A percentile compares a stretch with the other conserved stretches of the same genome.
Evolutionary conservation across 2,888 invertebrate genomes (phyloP).

Genomic region (Agriopis leucophaearia): DNA sequence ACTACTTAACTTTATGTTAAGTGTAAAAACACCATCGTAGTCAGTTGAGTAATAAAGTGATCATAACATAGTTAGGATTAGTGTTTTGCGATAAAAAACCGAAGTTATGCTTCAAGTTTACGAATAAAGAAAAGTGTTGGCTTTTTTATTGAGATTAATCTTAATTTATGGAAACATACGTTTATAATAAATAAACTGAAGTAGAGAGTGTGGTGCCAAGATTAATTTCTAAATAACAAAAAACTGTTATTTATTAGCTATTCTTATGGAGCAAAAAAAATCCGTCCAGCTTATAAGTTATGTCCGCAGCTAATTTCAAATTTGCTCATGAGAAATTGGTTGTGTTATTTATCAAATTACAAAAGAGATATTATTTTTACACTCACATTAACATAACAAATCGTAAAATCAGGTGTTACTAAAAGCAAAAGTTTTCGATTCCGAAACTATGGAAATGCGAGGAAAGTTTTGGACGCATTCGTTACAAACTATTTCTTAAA

Average conservation of each 20-base stretch:
- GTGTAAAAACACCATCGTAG: conserved; percentile 41
- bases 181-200: too few relatives aligned
- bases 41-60: conserved; percentile 45
- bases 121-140: not conserved
- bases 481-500: conserved; percentile 36
- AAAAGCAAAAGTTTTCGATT: conserved; percentile 34
- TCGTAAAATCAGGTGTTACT: conserved; percentile 35
- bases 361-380: conserved; percentile 5
- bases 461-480: conserved; percentile 32
- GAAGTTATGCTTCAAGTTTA: not conserved
- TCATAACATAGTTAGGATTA: conserved; percentile 33
- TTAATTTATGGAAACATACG: too few relatives aligned
- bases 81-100: conserved; percentile 17
- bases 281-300: too few relatives aligned
- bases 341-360: conserved; percentile 10
- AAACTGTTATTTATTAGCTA: too few relatives aligned
- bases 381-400: conserved; percentile 33
- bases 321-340: not conserved
- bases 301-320: not conserved
- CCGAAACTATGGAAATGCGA: conserved; percentile 44
- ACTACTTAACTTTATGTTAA: conserved; percentile 25
- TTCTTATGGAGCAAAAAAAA: too few relatives aligned
- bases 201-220: too few relatives aligned
- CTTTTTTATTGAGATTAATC: not conserved
- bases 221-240: too few relatives aligned